These are phyloP conservation scores for Cheilosia urbana DNA, from an alignment of 2,888 invertebrate genomes.

Conservation along the genomic window DNA sequence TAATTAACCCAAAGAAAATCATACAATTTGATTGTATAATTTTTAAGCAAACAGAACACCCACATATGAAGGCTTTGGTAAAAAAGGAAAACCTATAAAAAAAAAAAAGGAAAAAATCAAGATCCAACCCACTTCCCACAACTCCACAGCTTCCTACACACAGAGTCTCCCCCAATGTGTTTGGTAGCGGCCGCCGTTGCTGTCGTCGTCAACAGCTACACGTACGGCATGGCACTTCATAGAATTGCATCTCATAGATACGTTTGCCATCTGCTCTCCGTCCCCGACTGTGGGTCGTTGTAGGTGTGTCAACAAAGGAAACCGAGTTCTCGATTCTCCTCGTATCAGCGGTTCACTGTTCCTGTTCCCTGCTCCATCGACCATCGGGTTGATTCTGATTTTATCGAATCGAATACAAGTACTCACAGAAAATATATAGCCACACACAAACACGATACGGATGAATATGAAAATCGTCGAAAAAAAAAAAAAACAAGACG, in stretches of 20 bases:
- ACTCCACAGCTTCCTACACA: conserved; percentile 61
- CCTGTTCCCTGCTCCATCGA: conserved; percentile 45
- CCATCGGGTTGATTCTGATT: conserved; percentile 52
- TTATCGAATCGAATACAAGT: conserved; percentile 67
- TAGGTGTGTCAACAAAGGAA: conserved; percentile 71
- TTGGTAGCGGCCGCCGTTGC: conserved; percentile 17
- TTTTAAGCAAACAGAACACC: conserved; percentile 21
- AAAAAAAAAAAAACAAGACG: background rate
- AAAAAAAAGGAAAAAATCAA: conserved; percentile 41
- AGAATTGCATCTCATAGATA: conserved; percentile 64
- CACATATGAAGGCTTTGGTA: conserved; percentile 4
- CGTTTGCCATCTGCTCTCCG: conserved; percentile 57
- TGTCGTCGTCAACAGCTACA: conserved; percentile 24
- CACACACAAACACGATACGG: background rate
- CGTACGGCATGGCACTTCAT: conserved; percentile 27
- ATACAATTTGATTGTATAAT: conserved; percentile 11
- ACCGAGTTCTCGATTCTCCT: conserved; percentile 56
- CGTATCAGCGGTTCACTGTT: conserved; percentile 45
- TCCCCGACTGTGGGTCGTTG: conserved; percentile 51
- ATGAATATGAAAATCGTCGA: conserved; percentile 37
- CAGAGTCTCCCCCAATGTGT: background rate
- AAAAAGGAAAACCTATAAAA: background rate
- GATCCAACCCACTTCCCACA: conserved; percentile 57
- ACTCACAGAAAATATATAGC: conserved; percentile 26
- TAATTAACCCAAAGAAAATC: conserved; percentile 7